These are phyloP conservation scores for Falco berigora DNA, from an alignment of 2,797 vertebrate species.

Conservation along the genomic window DNA sequence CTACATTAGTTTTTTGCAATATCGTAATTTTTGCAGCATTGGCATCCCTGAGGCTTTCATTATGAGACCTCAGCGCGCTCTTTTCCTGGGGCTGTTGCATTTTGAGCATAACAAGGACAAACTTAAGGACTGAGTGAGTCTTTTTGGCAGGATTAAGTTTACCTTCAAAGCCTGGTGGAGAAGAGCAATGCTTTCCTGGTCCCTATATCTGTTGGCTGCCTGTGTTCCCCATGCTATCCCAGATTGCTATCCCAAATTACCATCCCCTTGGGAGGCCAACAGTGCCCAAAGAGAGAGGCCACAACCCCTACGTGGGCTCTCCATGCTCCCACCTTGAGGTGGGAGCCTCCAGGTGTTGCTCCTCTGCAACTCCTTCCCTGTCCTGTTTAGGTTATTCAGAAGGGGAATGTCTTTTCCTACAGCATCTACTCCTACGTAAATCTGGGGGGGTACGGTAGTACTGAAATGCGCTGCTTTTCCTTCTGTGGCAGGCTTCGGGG, in stretches of 20 bases:
- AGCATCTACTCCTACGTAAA: background rate
- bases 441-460: background rate
- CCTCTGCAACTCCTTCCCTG: background rate
- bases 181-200: background rate
- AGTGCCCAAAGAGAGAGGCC: background rate
- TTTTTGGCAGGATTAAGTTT: background rate
- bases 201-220: background rate
- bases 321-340: background rate
- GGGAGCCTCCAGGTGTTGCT: background rate
- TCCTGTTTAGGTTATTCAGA: background rate
- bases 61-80: background rate
- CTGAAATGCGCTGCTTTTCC: background rate
- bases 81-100: background rate
- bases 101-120: background rate
- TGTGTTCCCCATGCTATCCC: background rate
- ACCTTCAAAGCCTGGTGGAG: background rate
- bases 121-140: background rate
- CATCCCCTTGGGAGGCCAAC: background rate
- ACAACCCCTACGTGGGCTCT: background rate
- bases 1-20: background rate
- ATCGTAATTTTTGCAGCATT: background rate
- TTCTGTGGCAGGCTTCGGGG: background rate
- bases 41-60: background rate
- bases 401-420: background rate
- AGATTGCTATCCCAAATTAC: background rate